Evolutionary conservation across 2,113 vertebrate genomes (phyloP), one percentile per base, ranked within the genome.

Genomic region (Grammomys dolichurus): DNA sequence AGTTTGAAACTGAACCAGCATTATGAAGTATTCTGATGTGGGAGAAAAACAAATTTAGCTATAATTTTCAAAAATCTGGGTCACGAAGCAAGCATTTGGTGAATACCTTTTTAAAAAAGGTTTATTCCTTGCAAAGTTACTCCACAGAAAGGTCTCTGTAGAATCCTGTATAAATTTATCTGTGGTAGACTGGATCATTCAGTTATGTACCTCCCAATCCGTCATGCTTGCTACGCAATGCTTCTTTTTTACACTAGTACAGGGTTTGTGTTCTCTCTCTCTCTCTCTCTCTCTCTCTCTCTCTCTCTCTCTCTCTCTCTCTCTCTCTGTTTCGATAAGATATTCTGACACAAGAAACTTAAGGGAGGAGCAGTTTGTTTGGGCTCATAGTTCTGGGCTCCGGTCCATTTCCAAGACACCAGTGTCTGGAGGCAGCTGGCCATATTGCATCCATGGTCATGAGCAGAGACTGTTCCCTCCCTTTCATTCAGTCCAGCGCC

Each of bases 61-160:
- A 63, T 51, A 87, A 76, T 84, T 93, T 91, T 89, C 60, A 36
- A 84, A 84, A 96, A 43, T 58, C 28, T 82, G 7, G 95, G 28
- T 81, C 58, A 88, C 94, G 67, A 92, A 93, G 91, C 31, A 89
- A 51, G 2, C 51, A 43, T 48, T 51, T 6, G 54, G 19, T 36
- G 90, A 48, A n/a, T 51, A 43, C 3, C 6, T 13, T 70, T 58
- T 84, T 31, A 73, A 58, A 58, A 65, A 95, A 89, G 46, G 58
- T 54, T 88, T 87, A 43, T 33, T 67, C 10, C 72, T 43, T 43
- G 11, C 72, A 75, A 56, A 87, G 43, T 63, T 82, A 73, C 43
- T 93, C 63, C 36, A 76, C 6, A 75, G 14, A 65, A 77, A 94
- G 48, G 33, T 80, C 82, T 31, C 73, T 88, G 2, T 22, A 91